Base-by-base conservation (phyloP, 2,888 invertebrate genomes). In the Oxystoma pomonae region DNA sequence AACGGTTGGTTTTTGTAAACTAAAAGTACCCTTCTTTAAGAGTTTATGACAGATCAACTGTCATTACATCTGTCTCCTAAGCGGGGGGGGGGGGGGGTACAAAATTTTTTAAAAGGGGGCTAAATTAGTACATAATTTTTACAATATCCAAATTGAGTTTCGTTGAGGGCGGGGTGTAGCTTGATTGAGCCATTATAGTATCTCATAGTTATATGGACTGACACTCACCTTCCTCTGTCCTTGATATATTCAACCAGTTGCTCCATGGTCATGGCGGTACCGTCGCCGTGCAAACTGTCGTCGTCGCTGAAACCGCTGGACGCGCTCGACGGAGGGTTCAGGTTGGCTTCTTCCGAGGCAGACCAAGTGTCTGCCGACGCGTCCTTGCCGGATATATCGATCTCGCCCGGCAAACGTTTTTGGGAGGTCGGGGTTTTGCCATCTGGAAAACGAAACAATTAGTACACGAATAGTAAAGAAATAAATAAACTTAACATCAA, bases 221-320 rank as follows among this genome's bases (percentile, higher is more conserved):
- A 9, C 20, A 57, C 65, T 58, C 86, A 62, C 61, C 66, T 59
- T 19, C 69, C 68, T 20, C 69, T 68, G 73, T 87, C 83, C 68
- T 89, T 87, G 69, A 93, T 87, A 71, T 90, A 86, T 68, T 89
- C 87, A 68, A 93, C 87, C 76, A 94, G 86, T 79, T 91, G 91
- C 62, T 86, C 85, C 72, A 94, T 83, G 17, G 85, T 82, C 79
- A 90, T 83, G 20, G 89, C 86, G 73, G 85, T 89, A 16, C 79
- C 80, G 65, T 88, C 87, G 71, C 87, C 88, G 80, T 88, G 86
- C 73, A 91, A 86, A 79, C 91, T 91, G 83, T 94, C 94, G 83
- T 94, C 94, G 83, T 94, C 94, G 75, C 92, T 93, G 82, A 93
- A 92, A 58, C 92, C 93, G 66, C 92, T 92, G 66, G 88, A 88